These are phyloP conservation scores for Cherax quadricarinatus DNA, from an alignment of 1,140 invertebrate genomes.

Conservation along the genomic window DNA sequence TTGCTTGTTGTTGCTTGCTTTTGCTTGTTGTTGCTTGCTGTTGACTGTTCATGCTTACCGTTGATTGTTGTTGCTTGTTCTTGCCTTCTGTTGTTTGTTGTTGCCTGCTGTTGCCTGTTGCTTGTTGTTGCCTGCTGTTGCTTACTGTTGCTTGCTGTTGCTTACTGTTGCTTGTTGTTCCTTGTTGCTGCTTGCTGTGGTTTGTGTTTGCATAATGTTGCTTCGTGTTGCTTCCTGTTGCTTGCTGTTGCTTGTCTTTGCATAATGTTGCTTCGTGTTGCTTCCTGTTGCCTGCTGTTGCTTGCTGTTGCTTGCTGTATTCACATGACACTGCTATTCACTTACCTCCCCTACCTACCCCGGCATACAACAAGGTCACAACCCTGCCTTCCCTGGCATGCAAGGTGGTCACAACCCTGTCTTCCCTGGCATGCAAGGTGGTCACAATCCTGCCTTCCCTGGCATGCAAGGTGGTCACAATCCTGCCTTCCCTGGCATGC, in stretches of 20 bases:
- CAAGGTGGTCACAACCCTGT: no score
- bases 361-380: no score
- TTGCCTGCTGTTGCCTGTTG: background rate
- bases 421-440: no score
- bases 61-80: background rate
- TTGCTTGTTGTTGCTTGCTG: background rate
- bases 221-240: constrained; percentile 14
- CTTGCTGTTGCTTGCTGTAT: background rate
- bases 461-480: no score
- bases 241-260: background rate
- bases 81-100: background rate
- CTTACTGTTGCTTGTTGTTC: background rate
- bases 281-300: background rate
- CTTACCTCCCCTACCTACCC: no score
- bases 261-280: background rate
- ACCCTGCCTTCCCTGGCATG: no score
- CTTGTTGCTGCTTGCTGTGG: no score
- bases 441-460: no score
- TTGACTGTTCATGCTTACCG: no score
- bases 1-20: constrained; percentile 3
- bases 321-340: background rate
- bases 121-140: background rate
- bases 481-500: no score
- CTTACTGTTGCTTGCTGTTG: background rate
- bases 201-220: background rate